These are phyloP conservation scores for Aplocera efformata DNA, from an alignment of 2,888 invertebrate species.

Conservation along the genomic window DNA sequence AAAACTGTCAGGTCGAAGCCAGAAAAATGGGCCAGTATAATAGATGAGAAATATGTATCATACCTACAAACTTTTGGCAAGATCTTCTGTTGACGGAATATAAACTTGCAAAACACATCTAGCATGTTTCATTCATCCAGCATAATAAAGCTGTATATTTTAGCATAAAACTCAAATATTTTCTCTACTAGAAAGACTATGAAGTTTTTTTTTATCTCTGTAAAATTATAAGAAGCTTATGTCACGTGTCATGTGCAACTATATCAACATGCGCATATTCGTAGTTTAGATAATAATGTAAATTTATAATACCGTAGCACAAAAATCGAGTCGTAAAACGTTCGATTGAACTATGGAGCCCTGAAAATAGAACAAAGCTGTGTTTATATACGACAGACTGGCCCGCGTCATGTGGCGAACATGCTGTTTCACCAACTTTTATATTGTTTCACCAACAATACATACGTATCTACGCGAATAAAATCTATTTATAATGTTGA, in stretches of 20 bases:
- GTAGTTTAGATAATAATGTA: slow-evolving; percentile 15
- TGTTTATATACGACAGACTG: slow-evolving; percentile 51
- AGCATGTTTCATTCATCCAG: slow-evolving; percentile 19
- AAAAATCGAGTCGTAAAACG: slow-evolving; percentile 22
- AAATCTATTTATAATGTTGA: slow-evolving; percentile 77
- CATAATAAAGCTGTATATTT: slow-evolving; percentile 14
- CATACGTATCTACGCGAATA: slow-evolving; percentile 59
- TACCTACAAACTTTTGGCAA: slow-evolving; percentile 8
- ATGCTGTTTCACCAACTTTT: slow-evolving; percentile 45
- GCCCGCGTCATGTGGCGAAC: slow-evolving; percentile 49
- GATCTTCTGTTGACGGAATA: slow-evolving; percentile 10
- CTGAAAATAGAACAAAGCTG: slow-evolving; percentile 45
- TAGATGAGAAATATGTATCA: not conserved
- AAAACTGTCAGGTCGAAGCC: too few relatives aligned
- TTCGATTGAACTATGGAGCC: slow-evolving; percentile 33
- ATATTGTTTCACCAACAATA: slow-evolving; percentile 41
- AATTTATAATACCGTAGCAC: slow-evolving; percentile 6
- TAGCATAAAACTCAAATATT: slow-evolving; percentile 12
- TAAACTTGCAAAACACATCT: slow-evolving; percentile 13
- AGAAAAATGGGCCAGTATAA: not conserved
- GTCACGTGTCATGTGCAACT: not conserved
- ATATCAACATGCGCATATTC: slow-evolving; percentile 1
- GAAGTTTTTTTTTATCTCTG: too few relatives aligned
- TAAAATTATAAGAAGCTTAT: slow-evolving; percentile 10
- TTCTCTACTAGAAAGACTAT: slow-evolving; percentile 12